Evolutionary conservation across 2,797 vertebrate species (phyloP).

Genomic region (Sibirionetta formosa): DNA sequence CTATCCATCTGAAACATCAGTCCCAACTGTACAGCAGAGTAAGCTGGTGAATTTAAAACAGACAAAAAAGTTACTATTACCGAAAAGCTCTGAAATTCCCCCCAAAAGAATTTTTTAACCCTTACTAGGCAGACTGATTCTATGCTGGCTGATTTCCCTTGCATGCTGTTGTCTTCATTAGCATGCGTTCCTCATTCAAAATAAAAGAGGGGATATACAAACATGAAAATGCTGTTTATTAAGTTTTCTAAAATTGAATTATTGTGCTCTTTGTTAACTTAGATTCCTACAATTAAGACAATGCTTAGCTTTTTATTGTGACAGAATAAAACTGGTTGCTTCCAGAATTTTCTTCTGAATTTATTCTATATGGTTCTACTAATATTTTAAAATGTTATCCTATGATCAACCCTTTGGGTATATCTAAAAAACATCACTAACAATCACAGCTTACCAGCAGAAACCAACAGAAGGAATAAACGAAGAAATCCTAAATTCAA

Average conservation of each 20-base stretch:
- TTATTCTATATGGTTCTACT: background rate
- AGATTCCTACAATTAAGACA: background rate
- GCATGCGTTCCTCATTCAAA: background rate
- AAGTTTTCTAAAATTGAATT: background rate
- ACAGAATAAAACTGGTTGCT: background rate
- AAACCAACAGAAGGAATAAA: background rate
- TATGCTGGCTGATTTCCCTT: background rate
- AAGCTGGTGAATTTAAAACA: background rate
- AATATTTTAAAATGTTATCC: background rate
- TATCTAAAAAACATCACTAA: background rate
- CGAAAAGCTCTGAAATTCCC: background rate
- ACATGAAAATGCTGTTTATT: background rate
- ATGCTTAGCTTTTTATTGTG: background rate
- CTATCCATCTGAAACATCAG: background rate
- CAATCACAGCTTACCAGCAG: background rate
- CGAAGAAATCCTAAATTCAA: background rate
- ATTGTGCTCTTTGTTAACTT: background rate
- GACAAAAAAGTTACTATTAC: background rate
- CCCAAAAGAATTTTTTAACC: background rate
- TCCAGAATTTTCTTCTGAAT: background rate
- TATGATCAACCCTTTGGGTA: background rate
- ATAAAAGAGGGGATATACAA: background rate
- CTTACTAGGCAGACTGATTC: background rate
- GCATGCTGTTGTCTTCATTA: background rate
- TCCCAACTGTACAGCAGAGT: background rate